Evolutionary conservation across 2,797 vertebrate genomes (phyloP).

Genomic region (Pantherophis vulpinus): DNA sequence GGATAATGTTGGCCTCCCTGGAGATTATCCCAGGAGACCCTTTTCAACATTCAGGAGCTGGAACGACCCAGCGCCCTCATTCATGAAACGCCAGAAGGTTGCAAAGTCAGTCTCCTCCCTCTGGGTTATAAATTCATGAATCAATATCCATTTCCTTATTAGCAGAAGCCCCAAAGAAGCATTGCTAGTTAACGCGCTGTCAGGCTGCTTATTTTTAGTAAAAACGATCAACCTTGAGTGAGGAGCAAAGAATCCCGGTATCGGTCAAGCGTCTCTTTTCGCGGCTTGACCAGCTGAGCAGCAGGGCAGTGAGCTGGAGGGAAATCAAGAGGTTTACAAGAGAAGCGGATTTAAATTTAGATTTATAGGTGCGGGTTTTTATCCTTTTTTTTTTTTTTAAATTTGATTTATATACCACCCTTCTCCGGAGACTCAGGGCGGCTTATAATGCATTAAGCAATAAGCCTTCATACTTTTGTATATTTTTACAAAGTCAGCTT

Average conservation of each 20-base stretch:
- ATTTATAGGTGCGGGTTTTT: background rate
- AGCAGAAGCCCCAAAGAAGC: background rate
- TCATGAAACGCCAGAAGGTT: background rate
- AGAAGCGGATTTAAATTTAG: background rate
- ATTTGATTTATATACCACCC: no score
- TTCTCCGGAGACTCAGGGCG: no score
- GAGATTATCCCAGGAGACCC: background rate
- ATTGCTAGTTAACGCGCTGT: background rate
- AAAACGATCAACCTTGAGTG: background rate
- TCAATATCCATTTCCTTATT: background rate
- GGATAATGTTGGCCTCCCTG: conserved; percentile 2
- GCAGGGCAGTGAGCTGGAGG: background rate
- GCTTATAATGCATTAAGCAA: no score
- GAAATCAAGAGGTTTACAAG: background rate
- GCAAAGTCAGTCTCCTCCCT: background rate
- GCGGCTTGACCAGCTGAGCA: background rate
- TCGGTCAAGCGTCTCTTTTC: background rate
- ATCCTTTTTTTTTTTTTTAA: no score
- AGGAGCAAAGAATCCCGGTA: background rate
- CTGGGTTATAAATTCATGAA: conserved; percentile 8
- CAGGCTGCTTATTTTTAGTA: background rate
- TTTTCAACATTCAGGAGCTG: background rate
- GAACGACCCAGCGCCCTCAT: background rate
- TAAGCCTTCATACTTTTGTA: no score
- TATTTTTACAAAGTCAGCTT: no score